phyloP scores from a whole-genome alignment of 2,888 invertebrate genomes.

The Cyclophora punctaria region DNA sequence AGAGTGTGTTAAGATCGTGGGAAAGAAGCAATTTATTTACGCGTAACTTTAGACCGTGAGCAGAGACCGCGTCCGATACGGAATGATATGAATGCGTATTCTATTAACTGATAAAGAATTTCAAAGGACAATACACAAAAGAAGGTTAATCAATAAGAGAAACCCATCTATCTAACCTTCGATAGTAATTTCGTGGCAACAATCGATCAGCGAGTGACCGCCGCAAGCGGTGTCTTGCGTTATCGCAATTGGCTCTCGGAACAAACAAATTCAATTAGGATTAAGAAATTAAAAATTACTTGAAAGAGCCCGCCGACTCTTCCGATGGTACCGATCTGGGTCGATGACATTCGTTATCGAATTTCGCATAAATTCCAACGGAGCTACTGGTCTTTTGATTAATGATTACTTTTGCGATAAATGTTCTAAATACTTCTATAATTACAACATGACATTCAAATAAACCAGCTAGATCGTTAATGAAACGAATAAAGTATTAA shows the following conservation, averaged over 20 bases:
- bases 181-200: constrained; percentile 37
- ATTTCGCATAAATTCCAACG: constrained; percentile 37
- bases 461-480: too few relatives aligned
- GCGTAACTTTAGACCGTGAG: constrained; percentile 4
- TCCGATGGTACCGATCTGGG: constrained; percentile 45
- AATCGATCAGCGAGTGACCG: constrained; percentile 43
- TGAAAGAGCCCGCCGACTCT: constrained; percentile 57
- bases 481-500: too few relatives aligned
- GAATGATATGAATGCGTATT: constrained; percentile 5
- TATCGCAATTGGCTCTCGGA: constrained; percentile 47
- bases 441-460: too few relatives aligned
- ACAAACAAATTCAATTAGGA: constrained; percentile 74
- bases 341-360: constrained; percentile 45
- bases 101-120: constrained; percentile 19
- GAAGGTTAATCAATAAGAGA: constrained; percentile 40
- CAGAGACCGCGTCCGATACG: constrained; percentile 2
- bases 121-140: constrained; percentile 42
- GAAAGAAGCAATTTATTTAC: constrained; percentile 19
- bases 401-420: constrained; percentile 13
- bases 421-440: too few relatives aligned
- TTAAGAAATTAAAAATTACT: constrained; percentile 63
- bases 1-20: constrained; percentile 22
- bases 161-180: constrained; percentile 46
- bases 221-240: constrained; percentile 39
- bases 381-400: constrained; percentile 29